phyloP scores from a whole-genome alignment of 2,888 invertebrate species.

The Scaeva pyrastri region DNA sequence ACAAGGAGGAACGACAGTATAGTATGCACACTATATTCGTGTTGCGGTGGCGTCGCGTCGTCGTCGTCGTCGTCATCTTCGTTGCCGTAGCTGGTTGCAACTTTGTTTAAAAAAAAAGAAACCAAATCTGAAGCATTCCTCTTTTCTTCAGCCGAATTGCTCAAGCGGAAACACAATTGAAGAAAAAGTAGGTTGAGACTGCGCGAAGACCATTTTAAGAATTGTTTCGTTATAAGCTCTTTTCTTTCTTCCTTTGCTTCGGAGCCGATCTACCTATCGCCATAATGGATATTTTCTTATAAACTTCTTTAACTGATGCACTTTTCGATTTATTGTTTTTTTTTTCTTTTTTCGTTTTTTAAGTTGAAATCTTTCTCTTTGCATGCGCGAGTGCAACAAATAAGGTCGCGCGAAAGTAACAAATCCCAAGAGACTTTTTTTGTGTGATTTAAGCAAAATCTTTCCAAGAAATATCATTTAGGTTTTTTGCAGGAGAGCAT shows the following conservation, averaged over 20 bases:
- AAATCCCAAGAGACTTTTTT: constrained; percentile 42
- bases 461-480: constrained; percentile 35
- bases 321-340: constrained; percentile 52
- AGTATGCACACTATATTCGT: constrained; percentile 54
- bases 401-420: constrained; percentile 73
- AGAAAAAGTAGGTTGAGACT: constrained; percentile 72
- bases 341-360: no score
- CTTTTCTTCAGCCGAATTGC: constrained; percentile 27
- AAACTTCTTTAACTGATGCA: constrained; percentile 52
- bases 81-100: constrained; percentile 32
- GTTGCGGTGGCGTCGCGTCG: constrained; percentile 41
- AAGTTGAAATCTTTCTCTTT: constrained; percentile 28
- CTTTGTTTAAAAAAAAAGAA: constrained; percentile 29
- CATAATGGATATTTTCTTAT: constrained; percentile 34
- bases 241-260: constrained; percentile 33
- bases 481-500: background rate
- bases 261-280: constrained; percentile 34
- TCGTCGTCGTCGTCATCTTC: background rate
- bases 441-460: background rate
- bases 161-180: constrained; percentile 46
- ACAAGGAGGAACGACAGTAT: constrained; percentile 14
- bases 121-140: constrained; percentile 66
- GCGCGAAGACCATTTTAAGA: constrained; percentile 75
- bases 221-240: constrained; percentile 69
- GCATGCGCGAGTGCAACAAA: constrained; percentile 37